A percentile compares a stretch with the other conserved stretches of the same genome.
These are phyloP conservation scores for Denticeps clupeoides DNA, from an alignment of 2,797 vertebrate genomes.

Conservation along the genomic window DNA sequence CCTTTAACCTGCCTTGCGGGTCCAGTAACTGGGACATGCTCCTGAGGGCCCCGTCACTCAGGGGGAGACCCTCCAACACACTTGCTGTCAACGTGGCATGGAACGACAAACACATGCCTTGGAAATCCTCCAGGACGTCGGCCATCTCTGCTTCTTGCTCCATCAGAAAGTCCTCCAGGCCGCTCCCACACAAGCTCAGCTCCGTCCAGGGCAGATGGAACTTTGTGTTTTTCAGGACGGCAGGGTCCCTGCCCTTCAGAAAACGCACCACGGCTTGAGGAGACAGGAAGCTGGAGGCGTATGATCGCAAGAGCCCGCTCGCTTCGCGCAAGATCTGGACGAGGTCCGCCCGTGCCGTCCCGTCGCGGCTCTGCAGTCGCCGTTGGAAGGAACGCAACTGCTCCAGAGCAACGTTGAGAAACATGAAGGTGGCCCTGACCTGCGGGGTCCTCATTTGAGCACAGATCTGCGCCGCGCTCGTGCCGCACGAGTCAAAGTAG, in stretches of 20 bases:
- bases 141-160: conserved; percentile 19
- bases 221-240: conserved; percentile 39
- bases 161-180: conserved; percentile 42
- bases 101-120: conserved; percentile 41
- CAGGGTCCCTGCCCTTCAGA: conserved; percentile 38
- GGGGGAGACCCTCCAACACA: conserved; percentile 44
- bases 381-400: conserved; percentile 48
- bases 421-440: conserved; percentile 50
- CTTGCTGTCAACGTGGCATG: conserved; percentile 43
- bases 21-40: conserved; percentile 49
- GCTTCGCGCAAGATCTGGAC: conserved; percentile 45
- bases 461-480: conserved; percentile 40
- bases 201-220: conserved; percentile 35
- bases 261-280: conserved; percentile 42
- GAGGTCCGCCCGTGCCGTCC: conserved; percentile 28
- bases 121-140: conserved; percentile 23
- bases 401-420: conserved; percentile 48
- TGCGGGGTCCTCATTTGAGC: conserved; percentile 46
- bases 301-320: conserved; percentile 44
- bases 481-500: conserved; percentile 41
- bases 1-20: conserved; percentile 35
- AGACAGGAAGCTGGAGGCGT: conserved; percentile 48
- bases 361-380: conserved; percentile 29
- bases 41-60: conserved; percentile 36
- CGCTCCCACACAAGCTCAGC: conserved; percentile 38